These are phyloP conservation scores for Drosophila repletoides DNA, from an alignment of 1,140 invertebrate species.

Conservation along the genomic window DNA sequence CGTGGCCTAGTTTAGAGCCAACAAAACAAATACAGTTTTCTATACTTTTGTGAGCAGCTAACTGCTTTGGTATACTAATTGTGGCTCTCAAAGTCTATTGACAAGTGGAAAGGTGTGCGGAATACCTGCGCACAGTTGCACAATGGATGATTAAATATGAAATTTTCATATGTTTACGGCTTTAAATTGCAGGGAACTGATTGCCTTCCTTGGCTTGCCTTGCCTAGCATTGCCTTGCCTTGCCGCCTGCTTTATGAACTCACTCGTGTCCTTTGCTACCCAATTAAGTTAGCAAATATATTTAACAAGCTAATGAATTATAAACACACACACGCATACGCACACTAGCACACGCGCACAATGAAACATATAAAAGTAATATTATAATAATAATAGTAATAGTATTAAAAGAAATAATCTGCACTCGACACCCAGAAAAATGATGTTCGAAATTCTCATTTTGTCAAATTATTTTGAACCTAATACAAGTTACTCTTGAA, in stretches of 20 bases:
- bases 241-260: slow-evolving; percentile 58
- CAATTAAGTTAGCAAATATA: slow-evolving; percentile 72
- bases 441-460: no score
- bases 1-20: slow-evolving; percentile 13
- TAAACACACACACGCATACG: slow-evolving; percentile 48
- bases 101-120: background rate
- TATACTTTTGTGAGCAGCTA: background rate
- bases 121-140: background rate
- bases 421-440: no score
- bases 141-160: slow-evolving; percentile 20
- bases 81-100: slow-evolving; percentile 5
- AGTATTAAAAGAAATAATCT: background rate
- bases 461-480: no score
- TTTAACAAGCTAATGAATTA: slow-evolving; percentile 76
- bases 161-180: slow-evolving; percentile 13
- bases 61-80: slow-evolving; percentile 8
- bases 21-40: slow-evolving; percentile 12
- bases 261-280: slow-evolving; percentile 56
- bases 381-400: slow-evolving; percentile 1
- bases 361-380: slow-evolving; percentile 1
- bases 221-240: slow-evolving; percentile 42
- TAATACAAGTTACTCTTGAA: no score
- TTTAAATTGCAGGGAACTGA: slow-evolving; percentile 37
- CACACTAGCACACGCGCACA: background rate
- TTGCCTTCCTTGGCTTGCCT: slow-evolving; percentile 35